Base-by-base conservation (phyloP, 2,888 invertebrate species). In the Trichogramma dendrolimi region DNA sequence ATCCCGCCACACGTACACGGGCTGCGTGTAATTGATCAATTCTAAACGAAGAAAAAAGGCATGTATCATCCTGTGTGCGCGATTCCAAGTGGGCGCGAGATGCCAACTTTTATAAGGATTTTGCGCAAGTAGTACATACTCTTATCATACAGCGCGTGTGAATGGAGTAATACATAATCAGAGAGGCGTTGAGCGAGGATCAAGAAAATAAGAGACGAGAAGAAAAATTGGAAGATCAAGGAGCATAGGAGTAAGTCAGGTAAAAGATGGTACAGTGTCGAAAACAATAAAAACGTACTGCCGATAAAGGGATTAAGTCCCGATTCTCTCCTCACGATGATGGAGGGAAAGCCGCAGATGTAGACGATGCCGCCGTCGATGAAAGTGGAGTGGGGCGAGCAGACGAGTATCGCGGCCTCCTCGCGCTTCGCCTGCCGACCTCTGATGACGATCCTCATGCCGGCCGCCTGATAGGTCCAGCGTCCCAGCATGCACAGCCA, bases 1-100 rank as follows among this genome's bases (percentile, higher is more conserved):
- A 73, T 96, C 95, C 58, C 96, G 82, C 85, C 91, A 90, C 47
- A 97, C 96, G 77, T 94, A 94, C 53, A 97, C 92, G 0, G 97
- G 96, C 79, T 97, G 96, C 0, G 94, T 94, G 80, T 92, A 95
- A 80, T 92, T 91, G 68, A 96, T 94, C 55, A 96, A 81, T 76
- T 92, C 95, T 92, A 59, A 55, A 59, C 8, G 50, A 62, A 11
- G 40, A 47, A 6, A 47, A 47, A 42, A 27, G 39, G 44, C 1
- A 38, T 8, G 14, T 11, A 41, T 11, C 10, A 38, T 39, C 10
- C 27, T 27, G 27, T 27, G 27, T 27, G 3, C 27, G 27, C 27
- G 27, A 27, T 27, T 27, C 27, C 27, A 2, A 27, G 27, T 2
- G 27, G 27, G 2, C 27, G 27, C 27, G 27, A 27, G 8, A 53